These are phyloP conservation scores for Spermophilus dauricus DNA, from an alignment of 2,113 vertebrate species.

Conservation along the genomic window DNA sequence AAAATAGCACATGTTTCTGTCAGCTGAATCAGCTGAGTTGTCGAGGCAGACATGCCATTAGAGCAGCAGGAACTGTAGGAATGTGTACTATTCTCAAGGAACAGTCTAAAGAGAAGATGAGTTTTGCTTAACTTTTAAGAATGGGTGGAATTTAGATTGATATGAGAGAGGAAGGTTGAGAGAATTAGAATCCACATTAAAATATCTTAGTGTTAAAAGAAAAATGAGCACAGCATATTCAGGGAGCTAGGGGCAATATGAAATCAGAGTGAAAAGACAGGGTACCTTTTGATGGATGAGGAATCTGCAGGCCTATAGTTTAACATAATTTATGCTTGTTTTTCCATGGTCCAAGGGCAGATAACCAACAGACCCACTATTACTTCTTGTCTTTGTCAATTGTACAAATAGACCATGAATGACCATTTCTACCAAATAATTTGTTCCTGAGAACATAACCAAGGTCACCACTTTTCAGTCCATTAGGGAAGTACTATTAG, in stretches of 20 bases:
- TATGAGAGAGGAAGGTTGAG: neutral
- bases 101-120: neutral
- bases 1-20: neutral
- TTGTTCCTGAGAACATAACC: neutral
- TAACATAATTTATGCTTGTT: neutral
- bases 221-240: neutral
- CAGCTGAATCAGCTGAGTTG: neutral
- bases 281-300: neutral
- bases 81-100: neutral
- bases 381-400: neutral
- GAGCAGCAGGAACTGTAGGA: neutral
- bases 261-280: neutral
- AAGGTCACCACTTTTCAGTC: neutral
- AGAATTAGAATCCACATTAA: neutral
- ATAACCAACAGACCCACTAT: neutral
- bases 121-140: conserved; percentile 25
- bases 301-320: neutral
- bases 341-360: neutral
- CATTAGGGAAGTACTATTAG: neutral
- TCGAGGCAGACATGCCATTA: neutral
- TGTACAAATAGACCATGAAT: neutral
- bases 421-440: neutral
- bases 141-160: neutral
- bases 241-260: neutral
- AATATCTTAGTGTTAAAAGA: neutral